Evolutionary conservation across 1,140 invertebrate species (phyloP).

Genomic region (Papilio glaucus): DNA sequence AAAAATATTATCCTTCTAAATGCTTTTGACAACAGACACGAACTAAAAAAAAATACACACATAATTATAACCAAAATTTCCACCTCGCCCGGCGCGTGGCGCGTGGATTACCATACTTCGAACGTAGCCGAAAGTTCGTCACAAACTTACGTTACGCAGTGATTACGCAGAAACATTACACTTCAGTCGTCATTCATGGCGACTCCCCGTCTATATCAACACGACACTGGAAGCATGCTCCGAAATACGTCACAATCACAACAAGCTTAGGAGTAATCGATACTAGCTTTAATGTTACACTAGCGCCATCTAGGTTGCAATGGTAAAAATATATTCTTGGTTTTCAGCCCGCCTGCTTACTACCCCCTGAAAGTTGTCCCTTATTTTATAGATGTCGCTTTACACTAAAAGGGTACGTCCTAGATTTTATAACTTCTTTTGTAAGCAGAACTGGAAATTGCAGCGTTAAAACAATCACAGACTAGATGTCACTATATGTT

Average conservation of each 20-base stretch:
- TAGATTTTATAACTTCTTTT: neutral
- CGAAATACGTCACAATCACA: constrained; percentile 18
- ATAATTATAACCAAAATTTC: constrained; percentile 1
- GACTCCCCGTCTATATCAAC: constrained; percentile 14
- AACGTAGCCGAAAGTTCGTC: constrained; percentile 17
- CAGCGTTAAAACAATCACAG: too few relatives aligned
- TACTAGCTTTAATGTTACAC: neutral
- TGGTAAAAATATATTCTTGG: neutral
- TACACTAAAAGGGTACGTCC: neutral
- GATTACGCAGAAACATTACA: constrained; percentile 16
- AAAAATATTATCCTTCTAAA: neutral
- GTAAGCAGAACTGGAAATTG: too few relatives aligned
- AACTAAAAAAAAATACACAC: neutral
- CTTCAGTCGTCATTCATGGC: constrained; percentile 15
- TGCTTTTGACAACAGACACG: neutral
- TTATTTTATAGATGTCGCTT: neutral
- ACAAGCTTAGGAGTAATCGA: neutral
- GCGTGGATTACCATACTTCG: neutral
- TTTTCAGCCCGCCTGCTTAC: neutral
- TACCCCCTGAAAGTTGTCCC: neutral
- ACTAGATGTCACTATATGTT: too few relatives aligned
- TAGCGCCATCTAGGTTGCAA: constrained; percentile 2
- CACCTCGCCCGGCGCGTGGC: neutral
- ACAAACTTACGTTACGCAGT: constrained; percentile 1
- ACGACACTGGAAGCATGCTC: neutral